These are phyloP conservation scores for Rhinichthys osculus DNA, from an alignment of 2,797 vertebrate species.

Conservation along the genomic window DNA sequence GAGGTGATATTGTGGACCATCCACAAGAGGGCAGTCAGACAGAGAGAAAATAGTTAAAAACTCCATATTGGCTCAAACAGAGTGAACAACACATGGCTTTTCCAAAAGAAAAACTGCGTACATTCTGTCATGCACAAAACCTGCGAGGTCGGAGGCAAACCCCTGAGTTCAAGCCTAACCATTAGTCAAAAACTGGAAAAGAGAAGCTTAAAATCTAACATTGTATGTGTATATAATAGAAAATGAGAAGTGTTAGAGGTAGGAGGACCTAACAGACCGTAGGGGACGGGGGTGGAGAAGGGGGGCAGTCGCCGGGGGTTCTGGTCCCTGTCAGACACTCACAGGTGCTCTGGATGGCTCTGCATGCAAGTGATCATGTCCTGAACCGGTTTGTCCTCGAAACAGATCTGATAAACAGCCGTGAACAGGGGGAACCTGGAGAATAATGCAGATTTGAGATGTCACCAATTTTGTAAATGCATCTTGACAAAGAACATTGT, in stretches of 20 bases:
- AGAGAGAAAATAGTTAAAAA: constrained; percentile 29
- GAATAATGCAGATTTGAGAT: neutral
- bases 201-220: neutral
- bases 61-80: neutral
- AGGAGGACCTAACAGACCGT: constrained; percentile 20
- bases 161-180: constrained; percentile 47
- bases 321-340: constrained; percentile 51
- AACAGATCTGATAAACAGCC: constrained; percentile 90
- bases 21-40: constrained; percentile 60
- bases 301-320: neutral
- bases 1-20: constrained; percentile 21
- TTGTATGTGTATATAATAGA: neutral
- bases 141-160: neutral
- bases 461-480: neutral
- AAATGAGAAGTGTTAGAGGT: constrained; percentile 30
- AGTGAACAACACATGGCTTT: constrained; percentile 1
- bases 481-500: neutral
- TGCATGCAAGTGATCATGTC: constrained; percentile 90
- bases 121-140: neutral
- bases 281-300: constrained; percentile 38
- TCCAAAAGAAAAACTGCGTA: neutral
- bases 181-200: constrained; percentile 7
- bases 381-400: constrained; percentile 82
- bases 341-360: constrained; percentile 86
- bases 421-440: constrained; percentile 89